A percentile compares a stretch with the other conserved stretches of the same genome.
Evolutionary conservation across 2,888 invertebrate species (phyloP).

Genomic region (Lithodes maja): DNA sequence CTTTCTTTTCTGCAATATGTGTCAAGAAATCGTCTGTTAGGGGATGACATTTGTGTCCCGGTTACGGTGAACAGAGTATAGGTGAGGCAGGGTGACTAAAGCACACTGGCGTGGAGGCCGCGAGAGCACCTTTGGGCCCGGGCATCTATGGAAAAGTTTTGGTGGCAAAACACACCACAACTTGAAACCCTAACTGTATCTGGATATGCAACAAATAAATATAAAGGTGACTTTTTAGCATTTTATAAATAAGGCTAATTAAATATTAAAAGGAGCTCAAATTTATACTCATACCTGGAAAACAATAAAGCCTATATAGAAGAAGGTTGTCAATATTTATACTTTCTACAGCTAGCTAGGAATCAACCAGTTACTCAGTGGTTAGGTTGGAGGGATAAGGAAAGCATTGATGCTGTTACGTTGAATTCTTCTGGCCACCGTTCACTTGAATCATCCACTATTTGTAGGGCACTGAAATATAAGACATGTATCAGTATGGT

Average conservation of each 20-base stretch:
- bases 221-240: slow-evolving; percentile 54
- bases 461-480: slow-evolving; percentile 61
- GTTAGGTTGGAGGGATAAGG: slow-evolving; percentile 68
- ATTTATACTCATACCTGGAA: slow-evolving; percentile 60
- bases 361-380: slow-evolving; percentile 63
- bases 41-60: too few species aligned
- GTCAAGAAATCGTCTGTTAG: too few species aligned
- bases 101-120: slow-evolving; percentile 63
- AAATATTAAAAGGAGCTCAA: slow-evolving; percentile 60
- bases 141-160: slow-evolving; percentile 59
- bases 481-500: background rate
- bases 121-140: slow-evolving; percentile 64
- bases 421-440: slow-evolving; percentile 69
- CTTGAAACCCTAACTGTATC: slow-evolving; percentile 59
- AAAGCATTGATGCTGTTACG: slow-evolving; percentile 67
- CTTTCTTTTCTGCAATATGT: too few species aligned
- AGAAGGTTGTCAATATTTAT: slow-evolving; percentile 56
- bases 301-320: slow-evolving; percentile 61
- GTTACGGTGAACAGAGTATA: background rate
- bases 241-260: slow-evolving; percentile 64
- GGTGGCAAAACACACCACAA: slow-evolving; percentile 39
- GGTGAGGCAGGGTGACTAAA: slow-evolving; percentile 47
- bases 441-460: slow-evolving; percentile 67
- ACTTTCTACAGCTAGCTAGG: slow-evolving; percentile 62
- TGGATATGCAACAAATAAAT: slow-evolving; percentile 63